These are phyloP conservation scores for Leistus spinibarbis DNA, from an alignment of 2,888 invertebrate genomes.

Conservation along the genomic window DNA sequence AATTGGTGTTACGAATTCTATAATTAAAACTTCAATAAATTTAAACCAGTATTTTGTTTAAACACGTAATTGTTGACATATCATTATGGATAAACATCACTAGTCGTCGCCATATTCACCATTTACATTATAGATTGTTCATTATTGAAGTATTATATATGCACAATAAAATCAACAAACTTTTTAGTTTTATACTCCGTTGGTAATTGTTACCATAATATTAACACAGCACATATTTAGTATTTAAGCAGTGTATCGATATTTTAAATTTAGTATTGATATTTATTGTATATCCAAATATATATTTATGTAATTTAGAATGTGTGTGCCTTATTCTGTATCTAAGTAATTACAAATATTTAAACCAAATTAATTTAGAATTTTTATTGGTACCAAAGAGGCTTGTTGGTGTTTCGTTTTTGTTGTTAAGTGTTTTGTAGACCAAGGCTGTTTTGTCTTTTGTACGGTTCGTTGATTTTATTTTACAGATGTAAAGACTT, in stretches of 20 bases:
- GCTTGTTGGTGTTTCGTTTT: not conserved
- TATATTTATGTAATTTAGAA: conserved; percentile 1
- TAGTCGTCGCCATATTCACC: not conserved
- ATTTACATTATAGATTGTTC: not conserved
- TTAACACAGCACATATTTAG: not conserved
- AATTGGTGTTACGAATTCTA: not conserved
- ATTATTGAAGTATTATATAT: not conserved
- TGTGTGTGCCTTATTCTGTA: conserved; percentile 28
- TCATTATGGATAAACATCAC: not conserved
- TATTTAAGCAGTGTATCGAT: conserved; percentile 2
- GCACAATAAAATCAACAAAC: not conserved
- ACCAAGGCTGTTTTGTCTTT: not conserved
- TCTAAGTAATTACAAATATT: not conserved
- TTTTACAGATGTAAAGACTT: conserved; percentile 15
- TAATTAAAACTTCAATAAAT: not conserved
- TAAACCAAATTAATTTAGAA: not conserved
- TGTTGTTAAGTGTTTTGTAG: not conserved
- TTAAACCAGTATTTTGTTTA: not conserved
- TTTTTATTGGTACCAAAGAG: not conserved
- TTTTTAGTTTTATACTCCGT: not conserved
- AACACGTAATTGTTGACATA: not conserved
- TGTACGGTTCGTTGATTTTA: not conserved
- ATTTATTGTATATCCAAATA: conserved; percentile 35
- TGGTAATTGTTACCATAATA: conserved; percentile 25
- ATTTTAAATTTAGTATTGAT: conserved; percentile 15